Conservation (phyloP, 2,888 invertebrate species). For the Gisinianus flammeolus region DNA sequence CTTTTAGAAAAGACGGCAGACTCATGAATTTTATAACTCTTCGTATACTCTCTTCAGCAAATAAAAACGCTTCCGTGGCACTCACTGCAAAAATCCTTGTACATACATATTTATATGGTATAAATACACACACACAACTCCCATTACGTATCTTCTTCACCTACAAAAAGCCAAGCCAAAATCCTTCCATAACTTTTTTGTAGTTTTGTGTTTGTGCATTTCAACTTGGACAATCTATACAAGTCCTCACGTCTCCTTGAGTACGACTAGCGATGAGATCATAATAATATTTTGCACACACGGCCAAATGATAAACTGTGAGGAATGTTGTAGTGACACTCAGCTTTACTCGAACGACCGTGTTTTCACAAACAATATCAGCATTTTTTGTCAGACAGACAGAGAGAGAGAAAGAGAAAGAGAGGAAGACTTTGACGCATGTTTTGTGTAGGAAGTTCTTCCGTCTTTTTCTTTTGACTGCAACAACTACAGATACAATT, state of each 20-base stretch:
- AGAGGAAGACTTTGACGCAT: too few species aligned
- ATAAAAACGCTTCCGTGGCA: neutral
- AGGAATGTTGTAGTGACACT: constrained; percentile 9
- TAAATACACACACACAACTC: too few species aligned
- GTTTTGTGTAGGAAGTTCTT: too few species aligned
- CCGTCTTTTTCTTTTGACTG: too few species aligned
- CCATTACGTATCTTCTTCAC: neutral
- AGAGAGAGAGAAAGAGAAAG: neutral
- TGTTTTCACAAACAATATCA: constrained; percentile 28
- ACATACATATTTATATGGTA: too few species aligned
- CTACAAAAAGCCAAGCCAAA: too few species aligned
- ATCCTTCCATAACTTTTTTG: too few species aligned
- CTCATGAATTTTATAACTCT: constrained; percentile 42
- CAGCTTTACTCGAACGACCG: constrained; percentile 16
- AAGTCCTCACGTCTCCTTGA: too few species aligned
- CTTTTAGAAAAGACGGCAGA: constrained; percentile 6
- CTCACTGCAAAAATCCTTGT: neutral
- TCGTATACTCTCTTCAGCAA: constrained; percentile 1
- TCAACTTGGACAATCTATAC: too few species aligned
- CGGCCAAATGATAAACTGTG: neutral
- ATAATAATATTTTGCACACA: neutral
- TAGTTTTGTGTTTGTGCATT: too few species aligned
- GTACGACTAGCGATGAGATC: too few species aligned
- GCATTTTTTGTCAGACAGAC: constrained; percentile 4
- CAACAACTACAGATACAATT: too few species aligned